Evolutionary conservation across 2,888 invertebrate genomes (phyloP), one percentile per base, ranked within the genome.

Genomic region (Temnothorax rugatulus): DNA sequence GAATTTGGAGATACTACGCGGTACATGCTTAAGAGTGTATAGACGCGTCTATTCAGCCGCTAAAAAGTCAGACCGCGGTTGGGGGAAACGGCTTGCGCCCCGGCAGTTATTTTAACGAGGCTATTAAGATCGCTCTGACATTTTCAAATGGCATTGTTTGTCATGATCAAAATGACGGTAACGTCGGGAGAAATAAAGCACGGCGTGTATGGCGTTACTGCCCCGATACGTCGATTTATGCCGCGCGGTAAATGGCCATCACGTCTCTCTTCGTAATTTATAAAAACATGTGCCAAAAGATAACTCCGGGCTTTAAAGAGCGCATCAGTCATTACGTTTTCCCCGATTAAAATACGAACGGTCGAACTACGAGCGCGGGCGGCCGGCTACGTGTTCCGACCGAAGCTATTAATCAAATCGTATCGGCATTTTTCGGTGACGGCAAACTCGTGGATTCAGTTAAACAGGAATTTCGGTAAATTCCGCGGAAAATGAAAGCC

Each of bases 401-500:
- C 25, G 8, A 25, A 15, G 21, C 73, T 50, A 81, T 81, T 59
- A 81, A 81, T 81, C 71, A 81, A 71, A 81, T 38, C 57, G 59
- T 61, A 81, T 81, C 59, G 59, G 44, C 68, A 77, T 68, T 71
- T 79, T 59, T 47, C 41, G 73, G 41, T 73, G 73, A 71, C 59
- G 73, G 59, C 73, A 71, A 68, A 81, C 59, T 71, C 73, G 50
- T n/a, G 34, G 59, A 73, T 64, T 64, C 73, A 50, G 79, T 81
- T 81, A 81, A 81, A 71, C 47, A 81, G 73, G 47, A 50, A 71
- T 81, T 71, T 81, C 79, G 79, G 79, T 71, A 81, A 79, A 81
- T 71, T 47, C 59, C 73, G 18, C 25, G 73, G 73, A 81, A 71
- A 81, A 81, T 71, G 79, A 71, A 81, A 81, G 59, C 52, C 21